Conservation (phyloP, 2,113 vertebrate genomes). For the Solea senegalensis region DNA sequence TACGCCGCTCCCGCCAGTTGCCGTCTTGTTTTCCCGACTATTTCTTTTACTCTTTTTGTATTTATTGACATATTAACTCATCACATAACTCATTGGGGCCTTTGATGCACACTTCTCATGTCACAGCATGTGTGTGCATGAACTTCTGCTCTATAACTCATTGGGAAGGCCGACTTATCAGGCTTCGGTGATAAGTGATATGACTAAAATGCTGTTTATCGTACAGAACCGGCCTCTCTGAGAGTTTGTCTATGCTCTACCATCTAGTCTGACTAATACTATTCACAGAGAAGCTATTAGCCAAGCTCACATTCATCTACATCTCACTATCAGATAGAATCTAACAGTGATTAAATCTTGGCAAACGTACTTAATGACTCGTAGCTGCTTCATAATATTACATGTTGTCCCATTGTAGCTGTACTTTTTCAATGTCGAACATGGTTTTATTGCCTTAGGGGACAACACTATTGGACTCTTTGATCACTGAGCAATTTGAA, state of each 20-base stretch:
- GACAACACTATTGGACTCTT: constrained; percentile 11
- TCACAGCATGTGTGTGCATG: constrained; percentile 34
- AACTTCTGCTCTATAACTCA: constrained; percentile 14
- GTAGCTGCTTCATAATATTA: constrained; percentile 6
- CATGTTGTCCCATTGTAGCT: neutral
- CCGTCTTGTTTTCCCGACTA: neutral
- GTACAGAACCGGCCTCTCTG: neutral
- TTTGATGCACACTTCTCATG: constrained; percentile 34
- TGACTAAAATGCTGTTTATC: neutral
- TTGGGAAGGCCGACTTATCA: constrained; percentile 30
- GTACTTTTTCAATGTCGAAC: constrained; percentile 18
- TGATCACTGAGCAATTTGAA: constrained; percentile 27
- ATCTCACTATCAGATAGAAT: constrained; percentile 11
- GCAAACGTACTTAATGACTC: constrained; percentile 14
- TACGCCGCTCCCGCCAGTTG: constrained; percentile 11
- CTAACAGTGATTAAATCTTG: constrained; percentile 17
- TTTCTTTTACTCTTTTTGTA: neutral
- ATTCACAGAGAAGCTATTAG: constrained; percentile 32
- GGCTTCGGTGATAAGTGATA: constrained; percentile 35
- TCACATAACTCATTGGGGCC: constrained; percentile 31
- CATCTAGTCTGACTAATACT: constrained; percentile 41
- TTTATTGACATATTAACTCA: constrained; percentile 42
- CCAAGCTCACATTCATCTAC: constrained; percentile 9
- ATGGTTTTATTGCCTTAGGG: constrained; percentile 5
- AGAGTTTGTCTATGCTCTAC: constrained; percentile 30